Evolutionary conservation across 1,140 invertebrate species (phyloP), one percentile per base, ranked within the genome.

Genomic region (Drosophila littoralis): DNA sequence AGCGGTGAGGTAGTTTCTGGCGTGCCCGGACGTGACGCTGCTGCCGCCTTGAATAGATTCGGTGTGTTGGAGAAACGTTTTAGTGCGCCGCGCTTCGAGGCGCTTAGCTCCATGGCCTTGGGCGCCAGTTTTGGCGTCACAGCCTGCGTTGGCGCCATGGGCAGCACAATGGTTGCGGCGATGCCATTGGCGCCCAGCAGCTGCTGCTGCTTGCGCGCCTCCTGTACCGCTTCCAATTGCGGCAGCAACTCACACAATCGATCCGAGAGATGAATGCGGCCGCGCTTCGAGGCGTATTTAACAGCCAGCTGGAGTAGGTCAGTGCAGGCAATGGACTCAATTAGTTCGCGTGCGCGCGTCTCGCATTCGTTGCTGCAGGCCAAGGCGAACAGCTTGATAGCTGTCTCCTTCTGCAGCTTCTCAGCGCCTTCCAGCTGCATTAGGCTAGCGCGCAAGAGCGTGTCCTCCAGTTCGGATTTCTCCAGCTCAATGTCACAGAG

Each of bases 361-460:
- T 99, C 97, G 43, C 96, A 94, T 92, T 97, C 97, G 89, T 95
- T 95, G 75, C 95, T 94, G 85, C 96, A 97, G 1, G 97, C 96
- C 38, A 85, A 48, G 15, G 97, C 97, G 94, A 99, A 98, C 17
- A 98, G 92, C 93, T 97, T 98, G 69, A 99, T 94, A 32, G 98
- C 94, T n/a, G 95, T 94, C 91, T 98, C 96, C 72, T 96, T 95
- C 6, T 94, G 83, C 15, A 93, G 92, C 85, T 95, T 95, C 7
- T 95, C 93, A 7, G 94, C 93, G 42, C 95, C 93, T 7, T 96
- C 95, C 1, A 93, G 81, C 1, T 94, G 93, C 85, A 95, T 93
- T 58, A 93, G 93, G 55, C 94, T 94, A 86, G 94, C 94, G 10
- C 95, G 94, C 77, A 96, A 94, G 43, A 97, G 81, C 74, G 94